A percentile compares a stretch with the other conserved stretches of the same genome.
Evolutionary conservation across 2,888 invertebrate species (phyloP).

Genomic region (Oligia latruncula): DNA sequence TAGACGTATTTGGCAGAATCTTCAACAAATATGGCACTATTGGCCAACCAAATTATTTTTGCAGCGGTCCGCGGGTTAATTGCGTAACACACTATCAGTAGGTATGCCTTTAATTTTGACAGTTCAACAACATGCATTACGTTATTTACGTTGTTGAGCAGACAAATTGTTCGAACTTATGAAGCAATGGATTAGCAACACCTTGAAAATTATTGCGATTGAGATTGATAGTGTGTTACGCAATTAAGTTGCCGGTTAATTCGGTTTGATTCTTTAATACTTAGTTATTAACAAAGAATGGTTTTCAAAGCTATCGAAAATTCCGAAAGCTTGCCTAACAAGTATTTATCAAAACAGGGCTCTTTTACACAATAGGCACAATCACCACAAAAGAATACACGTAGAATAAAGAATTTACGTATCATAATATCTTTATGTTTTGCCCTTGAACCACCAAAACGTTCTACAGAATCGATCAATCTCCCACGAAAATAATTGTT

Average conservation of each 20-base stretch:
- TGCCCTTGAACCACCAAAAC: conserved; percentile 42
- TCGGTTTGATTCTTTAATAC: neutral
- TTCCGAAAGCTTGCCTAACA: neutral
- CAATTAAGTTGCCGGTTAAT: neutral
- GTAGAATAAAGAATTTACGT: conserved; percentile 13
- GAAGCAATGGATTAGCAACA: neutral
- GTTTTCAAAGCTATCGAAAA: conserved; percentile 11
- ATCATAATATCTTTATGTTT: conserved; percentile 6
- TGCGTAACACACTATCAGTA: neutral
- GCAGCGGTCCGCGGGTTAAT: neutral
- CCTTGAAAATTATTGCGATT: neutral
- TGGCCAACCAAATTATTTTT: neutral
- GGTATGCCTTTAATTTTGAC: no score
- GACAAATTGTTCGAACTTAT: neutral
- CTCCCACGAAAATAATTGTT: conserved; percentile 35
- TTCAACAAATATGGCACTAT: neutral
- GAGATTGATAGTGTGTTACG: neutral
- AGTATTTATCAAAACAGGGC: conserved; percentile 17
- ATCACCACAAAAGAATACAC: conserved; percentile 16
- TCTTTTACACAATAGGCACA: conserved; percentile 24
- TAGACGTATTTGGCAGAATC: neutral
- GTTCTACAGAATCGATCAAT: conserved; percentile 48
- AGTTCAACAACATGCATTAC: neutral
- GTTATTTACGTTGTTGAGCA: neutral
- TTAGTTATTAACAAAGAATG: neutral